Evolutionary conservation across 2,113 vertebrate species (phyloP).

Genomic region (Archocentrus centrarchus): DNA sequence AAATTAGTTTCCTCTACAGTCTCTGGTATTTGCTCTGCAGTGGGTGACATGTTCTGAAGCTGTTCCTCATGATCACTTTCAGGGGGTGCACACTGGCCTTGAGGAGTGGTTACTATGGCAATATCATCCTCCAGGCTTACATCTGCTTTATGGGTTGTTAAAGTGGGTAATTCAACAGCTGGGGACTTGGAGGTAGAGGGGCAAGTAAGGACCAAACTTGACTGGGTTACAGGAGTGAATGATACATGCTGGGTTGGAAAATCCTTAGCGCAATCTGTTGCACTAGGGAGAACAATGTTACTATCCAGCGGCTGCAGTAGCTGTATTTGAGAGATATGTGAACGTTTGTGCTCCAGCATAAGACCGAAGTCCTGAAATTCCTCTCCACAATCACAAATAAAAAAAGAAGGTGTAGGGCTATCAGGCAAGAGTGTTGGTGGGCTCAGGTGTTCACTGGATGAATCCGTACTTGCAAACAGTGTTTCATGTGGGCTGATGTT

Average conservation of each 20-base stretch:
- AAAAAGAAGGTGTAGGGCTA: slow-evolving; percentile 57
- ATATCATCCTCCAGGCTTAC: slow-evolving; percentile 30
- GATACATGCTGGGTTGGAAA: slow-evolving; percentile 14
- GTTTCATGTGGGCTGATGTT: slow-evolving; percentile 39
- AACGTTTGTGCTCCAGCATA: slow-evolving; percentile 75
- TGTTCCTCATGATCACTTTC: slow-evolving; percentile 32
- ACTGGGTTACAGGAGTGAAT: slow-evolving; percentile 25
- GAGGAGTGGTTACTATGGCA: slow-evolving; percentile 40
- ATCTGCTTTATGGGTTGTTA: slow-evolving; percentile 31
- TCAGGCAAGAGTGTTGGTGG: slow-evolving; percentile 17
- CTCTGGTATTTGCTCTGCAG: slow-evolving; percentile 13
- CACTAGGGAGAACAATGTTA: slow-evolving; percentile 11
- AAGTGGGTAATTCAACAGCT: slow-evolving; percentile 30
- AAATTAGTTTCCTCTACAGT: slow-evolving; percentile 29
- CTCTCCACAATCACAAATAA: slow-evolving; percentile 77
- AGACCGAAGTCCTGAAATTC: slow-evolving; percentile 70
- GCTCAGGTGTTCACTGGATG: slow-evolving; percentile 47
- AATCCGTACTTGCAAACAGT: slow-evolving; percentile 48
- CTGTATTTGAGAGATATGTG: slow-evolving; percentile 58
- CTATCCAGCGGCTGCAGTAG: slow-evolving; percentile 26
- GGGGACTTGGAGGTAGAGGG: slow-evolving; percentile 57
- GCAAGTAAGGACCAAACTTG: slow-evolving; percentile 24
- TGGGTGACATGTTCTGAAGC: slow-evolving; percentile 20
- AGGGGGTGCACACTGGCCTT: slow-evolving; percentile 21
- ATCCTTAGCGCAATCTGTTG: background rate